These are phyloP conservation scores for Coelinius sp. DNA, from an alignment of 2,888 invertebrate species.

Conservation along the genomic window DNA sequence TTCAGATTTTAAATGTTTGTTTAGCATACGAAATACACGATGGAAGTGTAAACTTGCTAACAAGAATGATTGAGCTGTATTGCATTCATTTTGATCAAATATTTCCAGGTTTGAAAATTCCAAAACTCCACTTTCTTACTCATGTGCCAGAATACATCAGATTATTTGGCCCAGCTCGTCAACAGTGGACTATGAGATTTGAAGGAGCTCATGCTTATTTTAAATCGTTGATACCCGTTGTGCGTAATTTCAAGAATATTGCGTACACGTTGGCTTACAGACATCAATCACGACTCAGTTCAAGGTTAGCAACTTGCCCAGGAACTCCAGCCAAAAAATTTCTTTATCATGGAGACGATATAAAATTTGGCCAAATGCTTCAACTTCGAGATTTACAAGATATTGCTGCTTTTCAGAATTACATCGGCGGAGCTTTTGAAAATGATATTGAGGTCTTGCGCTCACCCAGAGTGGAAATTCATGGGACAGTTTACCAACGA, in stretches of 20 bases:
- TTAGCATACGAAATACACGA: slow-evolving; percentile 16
- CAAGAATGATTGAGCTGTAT: slow-evolving; percentile 11
- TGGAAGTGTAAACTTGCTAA: background rate
- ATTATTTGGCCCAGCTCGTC: slow-evolving; percentile 43
- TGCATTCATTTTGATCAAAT: background rate
- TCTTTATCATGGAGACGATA: slow-evolving; percentile 38
- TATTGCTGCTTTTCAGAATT: slow-evolving; percentile 18
- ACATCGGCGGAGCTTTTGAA: slow-evolving; percentile 27
- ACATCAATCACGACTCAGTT: slow-evolving; percentile 39
- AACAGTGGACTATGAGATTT: slow-evolving; percentile 47
- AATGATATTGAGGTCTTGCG: slow-evolving; percentile 29
- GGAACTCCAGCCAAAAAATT: slow-evolving; percentile 35
- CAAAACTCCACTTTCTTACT: slow-evolving; percentile 34
- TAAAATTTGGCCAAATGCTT: slow-evolving; percentile 37
- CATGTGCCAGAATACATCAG: slow-evolving; percentile 44
- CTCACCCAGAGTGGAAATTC: slow-evolving; percentile 25
- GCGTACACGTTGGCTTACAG: slow-evolving; percentile 38
- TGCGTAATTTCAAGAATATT: slow-evolving; percentile 45
- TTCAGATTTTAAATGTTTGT: slow-evolving; percentile 20
- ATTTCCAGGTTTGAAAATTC: background rate
- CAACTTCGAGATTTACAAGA: slow-evolving; percentile 38
- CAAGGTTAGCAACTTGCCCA: slow-evolving; percentile 31
- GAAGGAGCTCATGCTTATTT: slow-evolving; percentile 44
- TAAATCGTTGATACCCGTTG: slow-evolving; percentile 43
- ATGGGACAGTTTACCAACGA: slow-evolving; percentile 30